Base-by-base conservation (phyloP, 2,888 invertebrate genomes). In the Scrobipalpa atriplicella region DNA sequence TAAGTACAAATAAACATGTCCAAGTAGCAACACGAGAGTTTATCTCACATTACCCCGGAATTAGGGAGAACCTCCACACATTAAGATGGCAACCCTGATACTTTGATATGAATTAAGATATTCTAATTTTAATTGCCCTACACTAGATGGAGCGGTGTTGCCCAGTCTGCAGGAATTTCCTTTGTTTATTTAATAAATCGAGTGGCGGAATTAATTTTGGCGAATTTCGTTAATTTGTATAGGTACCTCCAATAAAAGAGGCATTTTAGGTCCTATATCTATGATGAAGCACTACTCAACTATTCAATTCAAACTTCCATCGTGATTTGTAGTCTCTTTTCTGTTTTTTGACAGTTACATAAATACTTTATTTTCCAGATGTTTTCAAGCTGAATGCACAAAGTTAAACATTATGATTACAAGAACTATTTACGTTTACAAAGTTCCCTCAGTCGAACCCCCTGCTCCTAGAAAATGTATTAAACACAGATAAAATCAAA, bases 31-130 rank as follows among this genome's bases (percentile, higher is more conserved):
- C 76, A 74, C 77, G 76, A 76, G 75, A 75, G 82, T 84, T 87
- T 89, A 90, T 90, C 89, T 89, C 78, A 75, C 78, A 80, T 89
- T 86, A 86, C 87, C 85, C 88, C 83, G 78, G 86, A 90, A 92
- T 92, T 92, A 91, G 91, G 91, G 91, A n/a, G n/a, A 87, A 89
- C 83, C 80, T 81, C 82, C 88, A 86, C 85, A 83, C 89, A 89
- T 92, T 91, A 91, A 92, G 92, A 92, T 92, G 87, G 89, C 86
- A 93, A 88, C 91, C 90, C 91, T 79, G 92, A 92, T 91, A 89
- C 86, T 87, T 87, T 84, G 94, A 94, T 94, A 94, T 93, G 94
- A 94, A 95, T 95, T 95, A 94, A 95, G 94, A 95, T 95, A 95
- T 95, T 95, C 94, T 94, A 94, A 94, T 94, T 94, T 90, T 92